Percentiles rank a stretch among this genome's conserved stretches.
Conservation (phyloP, 2,797 vertebrate genomes). For the Orestias chungarensis region DNA sequence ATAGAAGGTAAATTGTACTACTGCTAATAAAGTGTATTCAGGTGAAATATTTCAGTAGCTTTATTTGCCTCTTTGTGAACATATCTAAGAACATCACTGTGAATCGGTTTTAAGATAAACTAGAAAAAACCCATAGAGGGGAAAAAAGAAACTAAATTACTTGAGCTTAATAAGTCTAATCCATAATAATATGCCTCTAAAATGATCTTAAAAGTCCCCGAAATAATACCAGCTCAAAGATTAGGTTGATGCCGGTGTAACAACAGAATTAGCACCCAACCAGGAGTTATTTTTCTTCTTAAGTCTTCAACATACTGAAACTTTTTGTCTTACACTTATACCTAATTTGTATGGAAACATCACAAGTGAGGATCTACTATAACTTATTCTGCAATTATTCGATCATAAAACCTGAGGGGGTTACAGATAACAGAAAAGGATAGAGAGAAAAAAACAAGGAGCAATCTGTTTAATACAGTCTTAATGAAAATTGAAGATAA, state of each 20-base stretch:
- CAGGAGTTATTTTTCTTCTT: slow-evolving; percentile 40
- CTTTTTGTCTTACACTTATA: slow-evolving; percentile 4
- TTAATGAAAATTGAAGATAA: slow-evolving; percentile 65
- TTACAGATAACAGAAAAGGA: slow-evolving; percentile 35
- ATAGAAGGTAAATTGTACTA: slow-evolving; percentile 1
- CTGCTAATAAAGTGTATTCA: background rate
- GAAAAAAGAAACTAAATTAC: background rate
- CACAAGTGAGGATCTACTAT: slow-evolving; percentile 36
- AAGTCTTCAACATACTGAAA: slow-evolving; percentile 21
- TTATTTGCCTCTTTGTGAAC: slow-evolving; percentile 25
- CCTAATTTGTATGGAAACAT: slow-evolving; percentile 34
- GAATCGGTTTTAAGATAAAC: background rate
- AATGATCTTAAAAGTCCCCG: slow-evolving; percentile 7
- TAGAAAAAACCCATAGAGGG: background rate
- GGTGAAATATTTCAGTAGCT: slow-evolving; percentile 15
- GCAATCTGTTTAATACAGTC: slow-evolving; percentile 51
- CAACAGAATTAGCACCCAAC: slow-evolving; percentile 30
- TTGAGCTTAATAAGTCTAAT: slow-evolving; percentile 4
- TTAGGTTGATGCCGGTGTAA: slow-evolving; percentile 26
- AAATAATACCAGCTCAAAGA: slow-evolving; percentile 22
- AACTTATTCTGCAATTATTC: slow-evolving; percentile 36
- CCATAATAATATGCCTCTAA: background rate
- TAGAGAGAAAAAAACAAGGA: slow-evolving; percentile 57
- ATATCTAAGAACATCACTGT: background rate
- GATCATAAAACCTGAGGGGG: slow-evolving; percentile 56